Evolutionary conservation across 2,888 invertebrate species (phyloP), one percentile per base, ranked within the genome.

Genomic region (Drosophila infuscata): DNA sequence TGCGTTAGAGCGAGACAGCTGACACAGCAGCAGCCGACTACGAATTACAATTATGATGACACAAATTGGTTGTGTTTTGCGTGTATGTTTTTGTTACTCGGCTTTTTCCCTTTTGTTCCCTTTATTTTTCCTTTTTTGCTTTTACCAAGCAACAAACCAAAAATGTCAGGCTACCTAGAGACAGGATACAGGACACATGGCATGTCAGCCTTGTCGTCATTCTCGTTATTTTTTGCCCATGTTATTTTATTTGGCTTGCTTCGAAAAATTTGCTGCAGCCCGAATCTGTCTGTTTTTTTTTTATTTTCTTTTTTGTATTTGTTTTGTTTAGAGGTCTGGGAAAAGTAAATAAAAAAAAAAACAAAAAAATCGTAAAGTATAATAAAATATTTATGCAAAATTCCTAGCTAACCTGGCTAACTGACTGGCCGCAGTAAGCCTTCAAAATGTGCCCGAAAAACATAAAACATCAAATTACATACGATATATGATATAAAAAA

Each of bases 1-100:
- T 38, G 17, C 54, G 67, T 29, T 33, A 46, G 68, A 78, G 64
- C 20, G 69, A 51, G 64, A 68, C 43, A 64, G 60, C 33, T 46
- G 54, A 48, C 36, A 20, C 12, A 29, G 51, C 60, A 69, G 57
- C 63, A 59, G 65, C 52, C 70, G 76, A 75, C 75, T 73, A 82
- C 71, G 80, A 80, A 77, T 88, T 90, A 88, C 90, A 88, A 90
- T 90, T 88, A 88, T 90, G 89, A 86, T 86, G 89, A 90, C 87
- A 90, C 90, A 88, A 88, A 90, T 88, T 88, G 90, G 90, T 86
- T 90, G 86, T 88, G 90, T 90, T 86, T 70, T 81, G 72, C 72
- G 71, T 80, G 35, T 69, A 46, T 85, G 82, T 78, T 69, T 73
- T 78, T 84, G 63, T 76, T 60, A 58, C 43, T 51, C 51, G 59